Base-by-base conservation (phyloP, 2,888 invertebrate genomes). In the Napeogenes sylphis region DNA sequence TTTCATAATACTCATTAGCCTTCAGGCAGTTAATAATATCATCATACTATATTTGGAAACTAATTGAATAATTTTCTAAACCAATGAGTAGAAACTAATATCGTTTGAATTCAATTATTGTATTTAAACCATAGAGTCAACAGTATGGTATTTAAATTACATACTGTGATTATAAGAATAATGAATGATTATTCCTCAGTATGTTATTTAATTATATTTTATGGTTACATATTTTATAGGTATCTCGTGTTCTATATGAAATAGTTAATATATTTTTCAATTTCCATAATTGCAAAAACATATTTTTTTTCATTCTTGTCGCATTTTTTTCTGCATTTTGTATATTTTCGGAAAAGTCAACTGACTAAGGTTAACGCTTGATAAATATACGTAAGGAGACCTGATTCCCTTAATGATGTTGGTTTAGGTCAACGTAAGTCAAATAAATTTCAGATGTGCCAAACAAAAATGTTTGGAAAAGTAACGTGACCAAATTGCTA, bases 401-500 rank as follows among this genome's bases (percentile, higher is more conserved):
- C 63, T 61, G 58, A 66, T 65, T 59, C 63, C 30, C 61, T 57
- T 70, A 65, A 67, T 62, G 56, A 64, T 67, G 64, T 67, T 65
- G 62, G 66, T 65, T 70, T 67, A 67, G 68, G 67, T 60, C 62
- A 67, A 60, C 46, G 55, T 38, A 64, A 67, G 67, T 64, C 63
- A 64, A 65, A 70, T 56, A 59, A 56, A 64, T 64, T 62, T 64
- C 61, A 62, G 58, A 10, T 12, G 45, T 55, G 65, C 53, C 42
- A 56, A 56, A 62, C 51, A 68, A 68, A 64, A 67, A 66, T 60
- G 57, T 61, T 60, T 47, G 59, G 51, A 60, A 47, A 51, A 55
- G 61, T 61, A 61, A 57, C 56, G 57, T 59, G 51, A 56, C 45
- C 55, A 33, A 66, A 53, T 58, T 55, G 61, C 6, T 8, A n/a